Base-by-base conservation (phyloP, 2,888 invertebrate species). In the Balanococcus diminutus region DNA sequence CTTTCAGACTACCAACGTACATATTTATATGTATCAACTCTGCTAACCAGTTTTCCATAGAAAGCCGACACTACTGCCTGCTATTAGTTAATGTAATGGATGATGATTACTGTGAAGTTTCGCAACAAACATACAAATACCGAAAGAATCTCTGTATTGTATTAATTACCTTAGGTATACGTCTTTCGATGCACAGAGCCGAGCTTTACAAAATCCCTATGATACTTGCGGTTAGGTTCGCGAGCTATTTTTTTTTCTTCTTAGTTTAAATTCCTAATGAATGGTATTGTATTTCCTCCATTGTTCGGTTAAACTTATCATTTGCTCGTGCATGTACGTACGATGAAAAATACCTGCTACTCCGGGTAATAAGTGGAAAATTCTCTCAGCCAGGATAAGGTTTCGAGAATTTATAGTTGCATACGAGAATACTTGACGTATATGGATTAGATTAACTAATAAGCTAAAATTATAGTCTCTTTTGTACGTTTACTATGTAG, bases 21-120 rank as follows among this genome's bases (percentile, higher is more conserved):
- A 81, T 81, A 28, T 1, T 19, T 56, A 82, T 82, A 56, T 51
- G 83, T 83, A 83, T 83, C 83, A 85, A 85, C 46, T 85, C 19
- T 36, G 36, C 46, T 79, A 85, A 85, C 85, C 85, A 85, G 85
- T 85, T 85, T 85, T 79, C 85, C 85, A 85, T 85, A 85, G 85
- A 85, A 85, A 85, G 85, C 85, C 85, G 85, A 85, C 85, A 79
- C 85, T 61, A 46, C 61, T 36, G 61, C 46, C 46, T 46, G 85
- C 51, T 75, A 85, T 85, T 85, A 85, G 85, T 85, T 85, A 85
- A 85, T 85, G 75, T 72, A 84, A 84, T 75, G 39, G 84, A 84
- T 72, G 46, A 85, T 85, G 85, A 85, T 85, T 85, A 67, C 42
- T 79, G n/a, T 31, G 75, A 79, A 67, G 85, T 85, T 85, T 85